Conservation (phyloP, 2,797 vertebrate species). For the Neosalanx taihuensis region DNA sequence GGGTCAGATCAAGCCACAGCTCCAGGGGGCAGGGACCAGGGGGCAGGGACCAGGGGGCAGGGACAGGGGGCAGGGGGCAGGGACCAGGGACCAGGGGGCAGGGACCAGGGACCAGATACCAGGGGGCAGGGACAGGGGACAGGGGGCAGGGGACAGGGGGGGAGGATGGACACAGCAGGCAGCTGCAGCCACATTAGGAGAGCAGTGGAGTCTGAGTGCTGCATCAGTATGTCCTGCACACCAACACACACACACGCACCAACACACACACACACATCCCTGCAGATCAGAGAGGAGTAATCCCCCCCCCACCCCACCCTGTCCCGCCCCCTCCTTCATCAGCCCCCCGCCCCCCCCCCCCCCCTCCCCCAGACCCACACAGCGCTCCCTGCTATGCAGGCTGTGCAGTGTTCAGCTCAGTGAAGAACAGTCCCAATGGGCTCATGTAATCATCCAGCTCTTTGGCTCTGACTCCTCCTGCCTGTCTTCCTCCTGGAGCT, state of each 20-base stretch:
- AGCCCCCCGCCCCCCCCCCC: slow-evolving; percentile 14
- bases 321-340: slow-evolving; percentile 48
- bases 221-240: slow-evolving; percentile 53
- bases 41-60: too few species aligned
- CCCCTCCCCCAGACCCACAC: slow-evolving; percentile 48
- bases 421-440: slow-evolving; percentile 63
- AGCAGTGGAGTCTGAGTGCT: slow-evolving; percentile 45
- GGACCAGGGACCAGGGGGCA: too few species aligned
- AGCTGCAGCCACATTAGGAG: slow-evolving; percentile 29
- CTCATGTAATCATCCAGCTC: slow-evolving; percentile 65
- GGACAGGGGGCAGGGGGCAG: too few species aligned
- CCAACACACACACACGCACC: slow-evolving; percentile 16
- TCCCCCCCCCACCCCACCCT: slow-evolving; percentile 48
- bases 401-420: slow-evolving; percentile 70
- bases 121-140: too few species aligned
- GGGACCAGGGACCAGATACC: too few species aligned
- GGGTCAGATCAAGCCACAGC: slow-evolving; percentile 37
- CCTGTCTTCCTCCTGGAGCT: slow-evolving; percentile 48
- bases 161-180: neutral
- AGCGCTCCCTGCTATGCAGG: slow-evolving; percentile 59
- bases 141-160: slow-evolving; percentile 33
- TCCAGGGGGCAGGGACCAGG: slow-evolving; percentile 3
- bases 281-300: too few species aligned
- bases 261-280: neutral
- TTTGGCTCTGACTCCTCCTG: slow-evolving; percentile 63